phyloP scores from a whole-genome alignment of 2,888 invertebrate species.

The Geophilus truncorum region DNA sequence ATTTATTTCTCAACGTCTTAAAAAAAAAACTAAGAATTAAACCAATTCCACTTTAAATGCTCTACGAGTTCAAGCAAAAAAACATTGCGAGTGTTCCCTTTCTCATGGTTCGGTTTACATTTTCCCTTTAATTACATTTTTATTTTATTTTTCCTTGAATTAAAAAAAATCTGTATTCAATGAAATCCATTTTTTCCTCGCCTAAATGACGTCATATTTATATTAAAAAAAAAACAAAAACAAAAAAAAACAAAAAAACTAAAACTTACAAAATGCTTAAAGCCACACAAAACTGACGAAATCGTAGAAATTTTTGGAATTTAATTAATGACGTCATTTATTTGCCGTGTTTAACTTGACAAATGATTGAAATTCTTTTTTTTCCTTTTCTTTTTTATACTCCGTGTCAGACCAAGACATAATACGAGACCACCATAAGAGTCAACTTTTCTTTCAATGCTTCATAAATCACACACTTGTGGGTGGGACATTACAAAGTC shows the following conservation, averaged over 20 bases:
- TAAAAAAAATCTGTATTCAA: background rate
- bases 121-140: background rate
- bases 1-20: too few species aligned
- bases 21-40: background rate
- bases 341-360: too few species aligned
- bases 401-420: background rate
- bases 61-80: too few species aligned
- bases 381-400: background rate
- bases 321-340: too few species aligned
- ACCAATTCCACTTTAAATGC: background rate
- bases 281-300: too few species aligned
- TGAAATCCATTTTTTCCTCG: too few species aligned
- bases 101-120: background rate
- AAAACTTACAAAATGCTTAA: too few species aligned
- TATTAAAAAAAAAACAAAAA: too few species aligned
- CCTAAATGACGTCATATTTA: too few species aligned
- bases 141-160: background rate
- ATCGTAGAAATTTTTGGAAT: too few species aligned
- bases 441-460: conserved; percentile 8
- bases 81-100: background rate
- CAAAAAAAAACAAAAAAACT: too few species aligned
- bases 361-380: background rate
- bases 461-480: conserved; percentile 3
- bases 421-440: background rate
- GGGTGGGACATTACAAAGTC: conserved; percentile 14